Percentiles rank a stretch among this genome's conserved stretches.
Evolutionary conservation across 2,113 vertebrate genomes (phyloP).

Genomic region (Erythrocercus mccallii): DNA sequence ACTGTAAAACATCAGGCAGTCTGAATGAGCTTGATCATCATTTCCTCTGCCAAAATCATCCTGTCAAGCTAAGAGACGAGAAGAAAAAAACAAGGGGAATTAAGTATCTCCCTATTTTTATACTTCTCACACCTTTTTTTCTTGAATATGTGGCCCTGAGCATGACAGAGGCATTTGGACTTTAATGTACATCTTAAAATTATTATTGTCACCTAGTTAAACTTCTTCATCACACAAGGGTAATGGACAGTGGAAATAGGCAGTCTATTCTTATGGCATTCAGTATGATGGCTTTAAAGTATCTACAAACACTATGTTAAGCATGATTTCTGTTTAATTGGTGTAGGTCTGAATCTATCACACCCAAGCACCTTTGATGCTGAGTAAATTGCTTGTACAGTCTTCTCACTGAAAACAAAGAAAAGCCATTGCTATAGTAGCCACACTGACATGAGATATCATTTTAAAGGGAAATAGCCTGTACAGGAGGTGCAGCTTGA

Average conservation of each 20-base stretch:
- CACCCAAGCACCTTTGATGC: background rate
- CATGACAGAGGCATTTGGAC: background rate
- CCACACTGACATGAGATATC: background rate
- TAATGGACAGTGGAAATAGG: background rate
- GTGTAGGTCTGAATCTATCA: background rate
- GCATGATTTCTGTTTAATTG: background rate
- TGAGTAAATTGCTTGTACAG: background rate
- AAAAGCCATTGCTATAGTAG: background rate
- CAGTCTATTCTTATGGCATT: background rate
- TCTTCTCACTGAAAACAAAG: background rate
- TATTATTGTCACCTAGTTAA: background rate
- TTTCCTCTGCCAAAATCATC: background rate
- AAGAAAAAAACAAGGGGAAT: background rate
- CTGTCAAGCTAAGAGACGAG: background rate
- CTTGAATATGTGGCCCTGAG: background rate
- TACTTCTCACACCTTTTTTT: background rate
- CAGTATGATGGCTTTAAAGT: background rate
- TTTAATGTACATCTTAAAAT: background rate
- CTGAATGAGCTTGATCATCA: background rate
- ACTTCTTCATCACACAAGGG: background rate
- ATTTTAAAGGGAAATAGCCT: background rate
- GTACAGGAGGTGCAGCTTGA: background rate
- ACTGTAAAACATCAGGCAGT: background rate
- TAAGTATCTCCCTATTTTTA: background rate
- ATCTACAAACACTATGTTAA: background rate